Percentiles rank a stretch among this genome's conserved stretches.
Evolutionary conservation across 2,888 invertebrate genomes (phyloP).

Genomic region (Acholoe squamosa): DNA sequence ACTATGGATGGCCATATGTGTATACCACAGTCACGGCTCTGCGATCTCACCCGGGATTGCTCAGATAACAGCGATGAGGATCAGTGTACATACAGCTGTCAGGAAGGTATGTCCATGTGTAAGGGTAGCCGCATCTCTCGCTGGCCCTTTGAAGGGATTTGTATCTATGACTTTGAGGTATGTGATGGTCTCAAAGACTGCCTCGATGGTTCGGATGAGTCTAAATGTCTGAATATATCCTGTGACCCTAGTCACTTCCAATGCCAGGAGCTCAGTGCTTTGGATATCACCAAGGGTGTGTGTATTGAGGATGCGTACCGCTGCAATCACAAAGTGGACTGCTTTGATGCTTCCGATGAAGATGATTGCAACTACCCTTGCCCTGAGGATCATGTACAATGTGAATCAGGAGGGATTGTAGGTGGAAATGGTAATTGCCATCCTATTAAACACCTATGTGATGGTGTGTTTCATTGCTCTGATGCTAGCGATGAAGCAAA

Average conservation of each 20-base stretch:
- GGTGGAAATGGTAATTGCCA: background rate
- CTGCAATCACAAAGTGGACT: slow-evolving; percentile 65
- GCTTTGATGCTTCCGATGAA: slow-evolving; percentile 66
- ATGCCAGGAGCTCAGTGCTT: slow-evolving; percentile 44
- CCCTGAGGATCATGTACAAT: slow-evolving; percentile 46
- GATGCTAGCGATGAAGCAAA: slow-evolving; percentile 64
- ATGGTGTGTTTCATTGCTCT: slow-evolving; percentile 60
- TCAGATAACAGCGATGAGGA: slow-evolving; percentile 49
- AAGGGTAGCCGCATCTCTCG: slow-evolving; percentile 50
- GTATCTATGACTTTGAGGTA: slow-evolving; percentile 61
- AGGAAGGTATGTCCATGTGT: slow-evolving; percentile 23
- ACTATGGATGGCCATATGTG: slow-evolving; percentile 48
- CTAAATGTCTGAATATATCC: slow-evolving; percentile 54
- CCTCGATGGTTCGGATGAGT: slow-evolving; percentile 60
- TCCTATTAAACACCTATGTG: slow-evolving; percentile 3
- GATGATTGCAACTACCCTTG: slow-evolving; percentile 62
- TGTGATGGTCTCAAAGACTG: slow-evolving; percentile 59
- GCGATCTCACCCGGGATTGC: slow-evolving; percentile 61
- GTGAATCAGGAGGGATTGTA: slow-evolving; percentile 38
- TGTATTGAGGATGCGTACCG: slow-evolving; percentile 33
- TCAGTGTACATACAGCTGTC: background rate
- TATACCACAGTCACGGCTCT: slow-evolving; percentile 58
- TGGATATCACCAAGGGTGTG: slow-evolving; percentile 25
- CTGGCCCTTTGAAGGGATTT: slow-evolving; percentile 63
- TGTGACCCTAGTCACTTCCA: slow-evolving; percentile 20